A percentile compares a stretch with the other conserved stretches of the same genome.
phyloP scores from a whole-genome alignment of 2,113 vertebrate species.

The Benthochromis sp. region DNA sequence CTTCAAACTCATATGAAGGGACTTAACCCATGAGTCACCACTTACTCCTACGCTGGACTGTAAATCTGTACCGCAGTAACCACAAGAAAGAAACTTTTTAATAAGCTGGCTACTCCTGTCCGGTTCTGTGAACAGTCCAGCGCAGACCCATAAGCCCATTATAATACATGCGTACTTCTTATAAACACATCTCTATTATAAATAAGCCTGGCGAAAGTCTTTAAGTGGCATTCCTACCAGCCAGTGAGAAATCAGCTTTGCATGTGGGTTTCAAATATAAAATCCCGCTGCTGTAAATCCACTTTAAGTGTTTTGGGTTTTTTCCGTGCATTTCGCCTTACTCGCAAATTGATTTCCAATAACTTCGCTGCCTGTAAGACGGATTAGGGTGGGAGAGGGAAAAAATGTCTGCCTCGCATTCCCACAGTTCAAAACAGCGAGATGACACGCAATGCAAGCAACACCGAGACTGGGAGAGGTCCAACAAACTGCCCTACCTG shows the following conservation, averaged over 20 bases:
- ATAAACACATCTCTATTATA: background rate
- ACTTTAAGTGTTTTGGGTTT: background rate
- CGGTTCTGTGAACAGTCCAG: background rate
- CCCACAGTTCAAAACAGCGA: constrained; percentile 16
- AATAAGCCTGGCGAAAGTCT: background rate
- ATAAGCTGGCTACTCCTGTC: background rate
- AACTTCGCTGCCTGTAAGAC: background rate
- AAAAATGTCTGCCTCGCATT: constrained; percentile 58
- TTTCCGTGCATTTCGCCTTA: background rate
- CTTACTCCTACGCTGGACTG: constrained; percentile 1
- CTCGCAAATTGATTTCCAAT: background rate
- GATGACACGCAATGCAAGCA: background rate
- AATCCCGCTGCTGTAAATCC: background rate
- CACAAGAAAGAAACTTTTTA: background rate
- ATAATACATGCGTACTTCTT: background rate
- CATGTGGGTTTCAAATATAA: background rate
- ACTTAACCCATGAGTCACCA: constrained; percentile 39
- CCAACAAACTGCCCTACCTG: background rate
- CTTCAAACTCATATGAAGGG: background rate
- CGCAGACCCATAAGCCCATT: background rate
- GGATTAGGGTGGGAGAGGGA: constrained; percentile 35
- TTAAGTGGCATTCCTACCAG: background rate
- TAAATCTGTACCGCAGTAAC: constrained; percentile 19
- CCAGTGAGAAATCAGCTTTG: background rate
- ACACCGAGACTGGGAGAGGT: background rate